Conservation (phyloP, 2,888 invertebrate species). For the Oscheius onirici region DNA sequence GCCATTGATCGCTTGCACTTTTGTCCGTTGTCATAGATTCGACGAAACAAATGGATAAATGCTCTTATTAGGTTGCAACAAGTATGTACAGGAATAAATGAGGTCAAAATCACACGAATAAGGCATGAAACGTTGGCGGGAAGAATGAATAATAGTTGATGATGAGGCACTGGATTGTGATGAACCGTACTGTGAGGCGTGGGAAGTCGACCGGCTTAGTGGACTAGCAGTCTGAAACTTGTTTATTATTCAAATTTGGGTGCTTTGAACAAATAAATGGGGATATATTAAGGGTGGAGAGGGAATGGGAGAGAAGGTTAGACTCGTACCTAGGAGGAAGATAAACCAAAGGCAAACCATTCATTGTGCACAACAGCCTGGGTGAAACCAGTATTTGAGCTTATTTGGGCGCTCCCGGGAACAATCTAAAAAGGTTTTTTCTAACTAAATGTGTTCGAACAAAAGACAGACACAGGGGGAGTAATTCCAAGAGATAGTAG, state of each 20-base stretch:
- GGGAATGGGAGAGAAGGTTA: conserved; percentile 6
- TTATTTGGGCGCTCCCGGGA: conserved; percentile 13
- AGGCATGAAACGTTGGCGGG: conserved; percentile 21
- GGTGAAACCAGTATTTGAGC: background rate
- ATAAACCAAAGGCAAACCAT: conserved; percentile 26
- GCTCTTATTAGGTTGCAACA: too few relatives aligned
- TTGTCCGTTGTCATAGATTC: too few relatives aligned
- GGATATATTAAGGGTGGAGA: background rate
- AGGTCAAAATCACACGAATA: conserved; percentile 14
- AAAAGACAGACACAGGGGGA: background rate
- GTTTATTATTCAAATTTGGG: background rate
- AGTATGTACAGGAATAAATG: background rate
- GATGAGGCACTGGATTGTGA: background rate
- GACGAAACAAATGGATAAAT: too few relatives aligned
- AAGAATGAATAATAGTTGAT: background rate
- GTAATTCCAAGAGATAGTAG: background rate
- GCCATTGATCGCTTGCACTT: too few relatives aligned
- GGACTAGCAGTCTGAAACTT: conserved; percentile 22
- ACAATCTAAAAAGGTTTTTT: conserved; percentile 18
- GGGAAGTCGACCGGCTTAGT: background rate
- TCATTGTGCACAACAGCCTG: conserved; percentile 24
- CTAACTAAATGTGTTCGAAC: background rate
- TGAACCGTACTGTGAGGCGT: conserved; percentile 8
- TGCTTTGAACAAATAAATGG: background rate
- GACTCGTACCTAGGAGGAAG: conserved; percentile 12